Evolutionary conservation across 2,888 invertebrate genomes (phyloP).

Genomic region (Malthinus seriepunctatus): DNA sequence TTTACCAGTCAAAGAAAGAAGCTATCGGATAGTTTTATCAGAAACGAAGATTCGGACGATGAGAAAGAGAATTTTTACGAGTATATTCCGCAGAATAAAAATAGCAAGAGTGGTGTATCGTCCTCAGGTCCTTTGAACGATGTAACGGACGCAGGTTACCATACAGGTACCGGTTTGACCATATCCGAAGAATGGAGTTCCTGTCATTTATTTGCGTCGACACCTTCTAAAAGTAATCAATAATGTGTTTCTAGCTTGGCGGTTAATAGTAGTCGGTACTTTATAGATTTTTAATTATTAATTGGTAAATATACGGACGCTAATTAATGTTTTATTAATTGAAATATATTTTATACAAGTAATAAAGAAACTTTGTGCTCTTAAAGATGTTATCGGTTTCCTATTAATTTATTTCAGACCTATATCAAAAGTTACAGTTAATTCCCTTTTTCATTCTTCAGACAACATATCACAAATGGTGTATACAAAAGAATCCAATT

Average conservation of each 20-base stretch:
- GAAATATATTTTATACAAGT: too few species aligned
- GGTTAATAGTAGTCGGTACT: too few species aligned
- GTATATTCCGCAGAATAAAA: neutral
- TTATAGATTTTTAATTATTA: too few species aligned
- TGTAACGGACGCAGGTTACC: slow-evolving; percentile 46
- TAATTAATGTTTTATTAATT: too few species aligned
- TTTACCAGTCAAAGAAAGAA: slow-evolving; percentile 51
- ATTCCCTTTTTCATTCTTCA: too few species aligned
- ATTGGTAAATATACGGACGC: too few species aligned
- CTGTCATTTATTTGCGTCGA: slow-evolving; percentile 47
- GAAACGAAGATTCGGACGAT: slow-evolving; percentile 38
- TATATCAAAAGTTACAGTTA: neutral
- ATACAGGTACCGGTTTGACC: slow-evolving; percentile 40
- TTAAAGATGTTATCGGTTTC: too few species aligned
- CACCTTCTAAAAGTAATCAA: slow-evolving; percentile 43
- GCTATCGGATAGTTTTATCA: slow-evolving; percentile 50
- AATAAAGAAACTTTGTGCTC: too few species aligned
- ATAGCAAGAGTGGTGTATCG: neutral
- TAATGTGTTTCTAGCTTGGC: neutral
- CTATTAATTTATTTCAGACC: neutral
- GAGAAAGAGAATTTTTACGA: slow-evolving; percentile 32
- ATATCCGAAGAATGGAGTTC: slow-evolving; percentile 38
- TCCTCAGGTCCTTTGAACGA: slow-evolving; percentile 27
- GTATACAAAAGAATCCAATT: too few species aligned
- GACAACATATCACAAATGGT: too few species aligned